Percentiles rank a stretch among this genome's conserved stretches.
These are phyloP conservation scores for Amphipyra berbera DNA, from an alignment of 2,888 invertebrate genomes.

Conservation along the genomic window DNA sequence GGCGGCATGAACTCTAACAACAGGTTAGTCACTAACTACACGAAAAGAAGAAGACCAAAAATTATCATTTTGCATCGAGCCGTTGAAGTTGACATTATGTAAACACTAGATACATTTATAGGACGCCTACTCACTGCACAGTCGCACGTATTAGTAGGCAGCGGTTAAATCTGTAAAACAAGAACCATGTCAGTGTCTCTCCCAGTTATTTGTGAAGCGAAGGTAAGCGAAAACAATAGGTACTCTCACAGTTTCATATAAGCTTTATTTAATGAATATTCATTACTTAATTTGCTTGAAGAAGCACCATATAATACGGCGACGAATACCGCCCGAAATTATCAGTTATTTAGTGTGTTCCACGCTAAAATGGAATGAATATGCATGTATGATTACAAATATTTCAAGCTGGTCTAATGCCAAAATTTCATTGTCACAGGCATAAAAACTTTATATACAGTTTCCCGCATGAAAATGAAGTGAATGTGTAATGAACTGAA, in stretches of 20 bases:
- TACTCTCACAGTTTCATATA: constrained; percentile 68
- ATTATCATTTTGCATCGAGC: not conserved
- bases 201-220: constrained; percentile 63
- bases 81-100: not conserved
- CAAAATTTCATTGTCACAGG: constrained; percentile 56
- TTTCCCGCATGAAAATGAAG: constrained; percentile 40
- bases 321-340: constrained; percentile 70
- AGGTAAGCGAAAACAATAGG: constrained; percentile 71
- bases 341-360: constrained; percentile 64
- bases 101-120: constrained; percentile 13
- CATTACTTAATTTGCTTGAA: constrained; percentile 82
- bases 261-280: constrained; percentile 81
- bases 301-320: constrained; percentile 81
- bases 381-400: constrained; percentile 65
- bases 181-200: constrained; percentile 56
- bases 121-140: not conserved
- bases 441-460: constrained; percentile 52
- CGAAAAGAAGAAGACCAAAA: too few relatives aligned
- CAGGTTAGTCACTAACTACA: too few relatives aligned
- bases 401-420: constrained; percentile 58
- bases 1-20: too few relatives aligned
- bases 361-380: constrained; percentile 68
- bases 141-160: constrained; percentile 13
- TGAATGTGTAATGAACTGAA: constrained; percentile 52
- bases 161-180: constrained; percentile 43